phyloP scores from a whole-genome alignment of 1,140 invertebrate genomes.

The Scaptomyza pallida region DNA sequence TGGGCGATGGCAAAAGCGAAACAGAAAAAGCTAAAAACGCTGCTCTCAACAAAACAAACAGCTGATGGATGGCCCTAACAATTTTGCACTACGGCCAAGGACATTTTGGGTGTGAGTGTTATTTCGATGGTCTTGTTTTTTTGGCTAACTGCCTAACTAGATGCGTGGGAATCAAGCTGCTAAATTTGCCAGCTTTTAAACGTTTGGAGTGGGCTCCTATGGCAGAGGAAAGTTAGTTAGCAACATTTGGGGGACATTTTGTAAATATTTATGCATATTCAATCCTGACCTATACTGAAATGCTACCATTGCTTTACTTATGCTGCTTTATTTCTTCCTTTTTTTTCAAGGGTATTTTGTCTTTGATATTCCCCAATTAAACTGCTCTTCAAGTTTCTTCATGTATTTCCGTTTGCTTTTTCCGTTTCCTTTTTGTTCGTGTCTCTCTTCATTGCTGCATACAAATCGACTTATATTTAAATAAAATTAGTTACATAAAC shows the following conservation, averaged over 20 bases:
- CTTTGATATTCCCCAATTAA: no score
- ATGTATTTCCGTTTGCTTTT: neutral
- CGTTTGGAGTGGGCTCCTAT: slow-evolving; percentile 36
- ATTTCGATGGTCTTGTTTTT: slow-evolving; percentile 2
- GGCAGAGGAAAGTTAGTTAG: slow-evolving; percentile 24
- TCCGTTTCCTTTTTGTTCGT: neutral
- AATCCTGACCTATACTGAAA: neutral
- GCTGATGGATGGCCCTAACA: slow-evolving; percentile 54
- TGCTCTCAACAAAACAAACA: slow-evolving; percentile 50
- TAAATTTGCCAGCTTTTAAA: slow-evolving; percentile 19
- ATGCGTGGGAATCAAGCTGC: slow-evolving; percentile 30
- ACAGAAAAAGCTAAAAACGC: slow-evolving; percentile 39
- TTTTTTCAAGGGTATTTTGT: no score
- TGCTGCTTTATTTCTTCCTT: neutral
- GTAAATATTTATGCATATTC: slow-evolving; percentile 46
- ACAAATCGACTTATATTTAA: slow-evolving; percentile 65
- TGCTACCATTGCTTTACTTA: neutral
- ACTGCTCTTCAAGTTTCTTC: no score
- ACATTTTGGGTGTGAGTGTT: slow-evolving; percentile 30
- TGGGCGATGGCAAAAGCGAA: slow-evolving; percentile 5
- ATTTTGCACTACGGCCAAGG: slow-evolving; percentile 60
- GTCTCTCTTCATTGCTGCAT: slow-evolving; percentile 7
- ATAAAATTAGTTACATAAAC: slow-evolving; percentile 75
- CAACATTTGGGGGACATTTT: slow-evolving; percentile 21
- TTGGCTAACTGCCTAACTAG: slow-evolving; percentile 44